Percentiles rank a stretch among this genome's conserved stretches.
phyloP scores from a whole-genome alignment of 1,140 invertebrate species.

The Drosophila bocki region DNA sequence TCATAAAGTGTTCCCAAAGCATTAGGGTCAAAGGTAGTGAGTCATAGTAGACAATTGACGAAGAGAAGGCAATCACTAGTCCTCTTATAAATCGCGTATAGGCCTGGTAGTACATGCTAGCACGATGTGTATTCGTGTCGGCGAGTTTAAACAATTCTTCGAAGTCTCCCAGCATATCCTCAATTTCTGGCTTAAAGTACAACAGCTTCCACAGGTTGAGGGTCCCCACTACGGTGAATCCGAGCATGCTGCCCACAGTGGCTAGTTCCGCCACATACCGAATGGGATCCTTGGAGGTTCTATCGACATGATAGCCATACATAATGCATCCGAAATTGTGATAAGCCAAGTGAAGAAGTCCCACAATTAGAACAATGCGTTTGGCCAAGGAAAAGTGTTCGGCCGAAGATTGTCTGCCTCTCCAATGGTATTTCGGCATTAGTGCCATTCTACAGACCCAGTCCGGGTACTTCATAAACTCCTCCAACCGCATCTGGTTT shows the following conservation, averaged over 20 bases:
- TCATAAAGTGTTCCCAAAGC: slow-evolving; percentile 36
- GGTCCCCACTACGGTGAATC: slow-evolving; percentile 52
- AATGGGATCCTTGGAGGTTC: neutral
- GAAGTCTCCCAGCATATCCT: slow-evolving; percentile 45
- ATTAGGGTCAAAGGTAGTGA: slow-evolving; percentile 49
- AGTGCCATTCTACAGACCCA: slow-evolving; percentile 39
- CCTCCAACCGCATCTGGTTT: slow-evolving; percentile 37
- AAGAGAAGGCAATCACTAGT: slow-evolving; percentile 27
- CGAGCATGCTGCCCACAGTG: slow-evolving; percentile 56
- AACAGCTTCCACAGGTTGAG: slow-evolving; percentile 56
- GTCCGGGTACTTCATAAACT: slow-evolving; percentile 59
- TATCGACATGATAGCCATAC: slow-evolving; percentile 35
- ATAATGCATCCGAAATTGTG: slow-evolving; percentile 71
- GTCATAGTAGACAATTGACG: slow-evolving; percentile 54
- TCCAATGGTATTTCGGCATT: slow-evolving; percentile 40
- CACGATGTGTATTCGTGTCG: slow-evolving; percentile 22
- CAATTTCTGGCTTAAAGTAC: slow-evolving; percentile 38
- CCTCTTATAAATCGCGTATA: slow-evolving; percentile 42
- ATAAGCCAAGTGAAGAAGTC: slow-evolving; percentile 59
- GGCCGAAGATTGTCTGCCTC: neutral
- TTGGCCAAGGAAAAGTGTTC: neutral
- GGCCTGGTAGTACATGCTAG: slow-evolving; percentile 38
- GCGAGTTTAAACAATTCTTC: slow-evolving; percentile 42
- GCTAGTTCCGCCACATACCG: slow-evolving; percentile 47
- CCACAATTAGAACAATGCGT: slow-evolving; percentile 43